These are phyloP conservation scores for Catharus minimus DNA, from an alignment of 2,113 vertebrate species.

Conservation along the genomic window DNA sequence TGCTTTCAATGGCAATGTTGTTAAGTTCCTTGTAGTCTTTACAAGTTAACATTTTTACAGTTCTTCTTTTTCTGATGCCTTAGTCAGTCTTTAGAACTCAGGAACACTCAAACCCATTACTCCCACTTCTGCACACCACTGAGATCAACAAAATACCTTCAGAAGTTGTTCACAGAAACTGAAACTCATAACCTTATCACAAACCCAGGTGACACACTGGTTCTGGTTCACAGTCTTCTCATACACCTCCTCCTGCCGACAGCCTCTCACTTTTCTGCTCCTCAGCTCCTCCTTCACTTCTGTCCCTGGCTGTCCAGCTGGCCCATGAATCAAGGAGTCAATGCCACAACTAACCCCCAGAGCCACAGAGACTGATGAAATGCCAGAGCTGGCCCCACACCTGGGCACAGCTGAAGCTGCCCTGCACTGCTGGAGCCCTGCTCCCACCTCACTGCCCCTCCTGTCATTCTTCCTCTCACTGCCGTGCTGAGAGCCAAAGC, in stretches of 20 bases:
- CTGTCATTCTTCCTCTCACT: neutral
- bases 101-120: neutral
- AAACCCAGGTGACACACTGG: neutral
- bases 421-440: neutral
- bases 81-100: neutral
- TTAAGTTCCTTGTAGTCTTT: neutral
- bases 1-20: neutral
- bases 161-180: neutral
- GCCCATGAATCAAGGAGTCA: fast-evolving
- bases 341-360: neutral
- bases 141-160: neutral
- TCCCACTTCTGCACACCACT: neutral
- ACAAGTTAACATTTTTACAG: neutral
- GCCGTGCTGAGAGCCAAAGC: neutral
- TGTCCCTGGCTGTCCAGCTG: neutral
- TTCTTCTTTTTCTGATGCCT: neutral
- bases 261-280: neutral
- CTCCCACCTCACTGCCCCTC: fast-evolving
- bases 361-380: neutral
- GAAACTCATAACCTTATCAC: neutral
- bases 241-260: neutral
- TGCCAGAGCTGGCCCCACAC: fast-evolving
- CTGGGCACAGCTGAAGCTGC: neutral
- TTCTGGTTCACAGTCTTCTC: neutral
- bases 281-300: neutral